phyloP scores from a whole-genome alignment of 2,797 vertebrate species.

The Pampus argenteus region DNA sequence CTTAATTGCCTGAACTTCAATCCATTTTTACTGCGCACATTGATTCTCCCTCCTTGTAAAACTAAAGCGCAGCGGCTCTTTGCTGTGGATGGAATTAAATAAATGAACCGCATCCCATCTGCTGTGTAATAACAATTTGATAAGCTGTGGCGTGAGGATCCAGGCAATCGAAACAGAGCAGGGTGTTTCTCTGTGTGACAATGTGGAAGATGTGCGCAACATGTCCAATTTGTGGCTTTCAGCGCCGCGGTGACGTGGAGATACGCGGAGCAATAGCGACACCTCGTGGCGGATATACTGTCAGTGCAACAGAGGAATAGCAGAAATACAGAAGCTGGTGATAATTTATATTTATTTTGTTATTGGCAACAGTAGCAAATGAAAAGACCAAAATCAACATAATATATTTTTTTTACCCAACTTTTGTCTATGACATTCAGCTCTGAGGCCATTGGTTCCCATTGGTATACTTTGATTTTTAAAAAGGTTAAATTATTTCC shows the following conservation, averaged over 20 bases:
- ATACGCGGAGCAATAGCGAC: conserved; percentile 55
- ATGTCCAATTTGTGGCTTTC: conserved; percentile 50
- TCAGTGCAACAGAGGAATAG: conserved; percentile 19
- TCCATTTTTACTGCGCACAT: conserved; percentile 64
- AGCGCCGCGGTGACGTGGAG: background rate
- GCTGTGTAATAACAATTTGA: conserved; percentile 78
- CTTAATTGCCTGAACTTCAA: conserved; percentile 69
- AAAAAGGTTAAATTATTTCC: no score
- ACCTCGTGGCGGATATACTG: background rate
- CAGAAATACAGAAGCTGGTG: background rate
- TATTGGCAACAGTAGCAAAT: no score
- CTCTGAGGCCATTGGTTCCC: background rate
- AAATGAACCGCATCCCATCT: conserved; percentile 77
- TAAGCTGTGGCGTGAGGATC: conserved; percentile 60
- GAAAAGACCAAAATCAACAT: no score
- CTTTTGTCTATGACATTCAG: background rate
- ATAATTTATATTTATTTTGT: background rate
- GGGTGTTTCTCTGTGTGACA: conserved; percentile 51
- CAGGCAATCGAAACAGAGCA: conserved; percentile 55
- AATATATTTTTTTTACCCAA: no score
- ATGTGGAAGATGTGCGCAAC: conserved; percentile 56
- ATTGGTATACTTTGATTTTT: background rate
- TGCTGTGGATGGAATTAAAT: conserved; percentile 63
- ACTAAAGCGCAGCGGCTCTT: conserved; percentile 35
- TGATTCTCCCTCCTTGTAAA: conserved; percentile 49